phyloP scores from a whole-genome alignment of 2,888 invertebrate genomes.

The Caenorhabditis sinica region DNA sequence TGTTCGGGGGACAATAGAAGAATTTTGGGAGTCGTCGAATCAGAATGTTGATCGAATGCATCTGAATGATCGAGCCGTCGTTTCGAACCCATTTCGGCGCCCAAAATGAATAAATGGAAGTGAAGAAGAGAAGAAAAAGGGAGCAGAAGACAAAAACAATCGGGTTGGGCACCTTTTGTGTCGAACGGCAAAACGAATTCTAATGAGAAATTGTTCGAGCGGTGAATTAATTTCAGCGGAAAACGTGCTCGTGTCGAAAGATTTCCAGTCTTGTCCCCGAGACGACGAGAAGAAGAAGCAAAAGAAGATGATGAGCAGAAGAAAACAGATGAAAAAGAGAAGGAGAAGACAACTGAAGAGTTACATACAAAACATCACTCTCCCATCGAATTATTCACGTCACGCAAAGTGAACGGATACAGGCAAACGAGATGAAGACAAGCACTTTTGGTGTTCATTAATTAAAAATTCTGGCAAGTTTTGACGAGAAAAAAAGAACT shows the following conservation, averaged over 20 bases:
- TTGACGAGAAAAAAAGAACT: neutral
- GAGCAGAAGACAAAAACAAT: constrained; percentile 27
- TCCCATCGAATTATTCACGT: constrained; percentile 52
- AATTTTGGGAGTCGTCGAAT: constrained; percentile 51
- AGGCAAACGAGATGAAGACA: neutral
- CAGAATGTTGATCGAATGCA: constrained; percentile 45
- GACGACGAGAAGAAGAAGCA: constrained; percentile 1
- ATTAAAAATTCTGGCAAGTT: constrained; percentile 36
- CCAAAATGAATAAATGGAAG: constrained; percentile 1
- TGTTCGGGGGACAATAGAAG: constrained; percentile 50
- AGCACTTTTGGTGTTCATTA: constrained; percentile 40
- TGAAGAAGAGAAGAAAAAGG: constrained; percentile 3
- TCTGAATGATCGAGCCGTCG: constrained; percentile 46
- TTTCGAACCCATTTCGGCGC: constrained; percentile 11
- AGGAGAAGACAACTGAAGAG: constrained; percentile 1
- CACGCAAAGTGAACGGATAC: constrained; percentile 56
- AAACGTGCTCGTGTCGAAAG: constrained; percentile 9
- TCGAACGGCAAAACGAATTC: constrained; percentile 23
- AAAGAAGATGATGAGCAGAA: constrained; percentile 12
- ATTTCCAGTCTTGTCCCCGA: neutral
- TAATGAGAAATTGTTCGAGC: constrained; percentile 53
- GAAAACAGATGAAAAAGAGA: neutral
- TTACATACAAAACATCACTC: constrained; percentile 37
- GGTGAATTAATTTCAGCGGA: constrained; percentile 44
- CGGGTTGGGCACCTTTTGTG: constrained; percentile 28